Evolutionary conservation across 2,113 vertebrate genomes (phyloP).

Genomic region (Seriola rivoliana): DNA sequence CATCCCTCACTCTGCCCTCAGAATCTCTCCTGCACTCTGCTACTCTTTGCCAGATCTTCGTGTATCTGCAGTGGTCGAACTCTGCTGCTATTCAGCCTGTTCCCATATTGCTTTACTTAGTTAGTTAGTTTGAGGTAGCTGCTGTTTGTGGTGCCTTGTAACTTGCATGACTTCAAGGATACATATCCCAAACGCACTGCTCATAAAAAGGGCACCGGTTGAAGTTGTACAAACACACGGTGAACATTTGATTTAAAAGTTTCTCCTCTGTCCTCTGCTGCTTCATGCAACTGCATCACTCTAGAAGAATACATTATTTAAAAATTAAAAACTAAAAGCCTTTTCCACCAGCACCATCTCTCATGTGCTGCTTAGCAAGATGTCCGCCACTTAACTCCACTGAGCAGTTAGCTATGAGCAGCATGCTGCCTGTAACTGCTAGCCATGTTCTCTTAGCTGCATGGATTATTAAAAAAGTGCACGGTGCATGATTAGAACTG

Average conservation of each 20-base stretch:
- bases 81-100: background rate
- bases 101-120: background rate
- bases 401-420: conserved; percentile 26
- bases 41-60: conserved; percentile 14
- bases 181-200: background rate
- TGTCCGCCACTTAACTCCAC: conserved; percentile 34
- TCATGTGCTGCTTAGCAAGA: conserved; percentile 32
- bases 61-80: background rate
- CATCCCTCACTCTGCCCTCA: conserved; percentile 7
- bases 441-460: conserved; percentile 15
- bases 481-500: conserved; percentile 16
- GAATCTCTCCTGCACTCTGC: conserved; percentile 11
- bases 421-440: conserved; percentile 10
- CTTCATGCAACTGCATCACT: background rate
- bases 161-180: background rate
- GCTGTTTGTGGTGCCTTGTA: background rate
- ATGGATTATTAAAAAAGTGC: conserved; percentile 36
- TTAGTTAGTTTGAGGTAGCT: background rate
- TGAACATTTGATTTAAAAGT: background rate
- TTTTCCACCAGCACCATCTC: conserved; percentile 21
- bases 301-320: conserved; percentile 10
- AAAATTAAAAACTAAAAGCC: conserved; percentile 30
- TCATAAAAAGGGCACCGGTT: background rate
- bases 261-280: background rate
- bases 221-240: background rate